Evolutionary conservation across 2,113 vertebrate species (phyloP).

Genomic region (Chaenogobius annularis): DNA sequence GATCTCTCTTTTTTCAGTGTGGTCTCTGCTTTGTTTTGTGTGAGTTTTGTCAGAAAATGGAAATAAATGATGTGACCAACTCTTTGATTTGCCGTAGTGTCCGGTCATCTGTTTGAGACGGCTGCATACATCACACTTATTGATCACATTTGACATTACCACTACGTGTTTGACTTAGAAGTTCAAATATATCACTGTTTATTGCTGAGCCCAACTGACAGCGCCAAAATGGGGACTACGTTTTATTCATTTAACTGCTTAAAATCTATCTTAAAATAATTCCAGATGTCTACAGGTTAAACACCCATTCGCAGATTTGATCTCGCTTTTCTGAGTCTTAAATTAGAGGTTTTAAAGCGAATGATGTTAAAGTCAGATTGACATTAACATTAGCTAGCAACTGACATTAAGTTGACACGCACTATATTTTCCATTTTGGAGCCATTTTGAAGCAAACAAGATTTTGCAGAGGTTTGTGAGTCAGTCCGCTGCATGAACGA

Average conservation of each 20-base stretch:
- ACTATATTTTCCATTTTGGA: too few relatives aligned
- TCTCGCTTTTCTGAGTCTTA: neutral
- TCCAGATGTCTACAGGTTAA: neutral
- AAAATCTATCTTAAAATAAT: neutral
- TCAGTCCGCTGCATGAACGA: too few relatives aligned
- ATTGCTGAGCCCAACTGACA: conserved; percentile 64
- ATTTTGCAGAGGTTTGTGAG: neutral
- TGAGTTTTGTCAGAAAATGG: conserved; percentile 63
- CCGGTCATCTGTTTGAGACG: conserved; percentile 28
- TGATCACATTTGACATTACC: neutral
- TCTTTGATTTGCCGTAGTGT: conserved; percentile 29
- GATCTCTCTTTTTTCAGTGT: conserved; percentile 78
- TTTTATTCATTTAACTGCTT: neutral
- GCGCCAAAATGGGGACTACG: conserved; percentile 68
- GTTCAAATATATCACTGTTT: too few relatives aligned
- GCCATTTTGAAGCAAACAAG: too few relatives aligned
- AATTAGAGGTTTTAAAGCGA: neutral
- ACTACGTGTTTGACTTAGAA: too few relatives aligned
- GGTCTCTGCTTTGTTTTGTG: conserved; percentile 71
- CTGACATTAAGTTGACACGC: too few relatives aligned
- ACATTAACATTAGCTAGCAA: conserved; percentile 29
- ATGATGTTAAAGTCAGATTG: conserved; percentile 16
- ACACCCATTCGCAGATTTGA: neutral
- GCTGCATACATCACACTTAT: neutral
- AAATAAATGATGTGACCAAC: conserved; percentile 68